Percentiles rank a stretch among this genome's conserved stretches.
Conservation (phyloP, 2,113 vertebrate species). For the Heterotis niloticus region DNA sequence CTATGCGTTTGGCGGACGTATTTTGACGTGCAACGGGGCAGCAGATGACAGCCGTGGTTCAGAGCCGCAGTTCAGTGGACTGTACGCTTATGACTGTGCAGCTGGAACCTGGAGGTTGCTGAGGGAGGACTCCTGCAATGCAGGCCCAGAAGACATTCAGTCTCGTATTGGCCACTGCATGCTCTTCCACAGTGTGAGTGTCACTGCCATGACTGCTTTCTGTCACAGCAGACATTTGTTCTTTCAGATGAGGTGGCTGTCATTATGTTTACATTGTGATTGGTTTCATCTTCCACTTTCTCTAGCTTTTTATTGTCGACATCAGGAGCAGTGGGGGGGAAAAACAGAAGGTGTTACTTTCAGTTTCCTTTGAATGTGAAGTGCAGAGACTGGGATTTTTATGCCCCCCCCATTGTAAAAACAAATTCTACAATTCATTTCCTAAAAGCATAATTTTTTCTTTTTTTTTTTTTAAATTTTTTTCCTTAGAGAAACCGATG, state of each 20-base stretch:
- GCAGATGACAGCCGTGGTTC: slow-evolving; percentile 91
- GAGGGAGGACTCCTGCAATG: slow-evolving; percentile 95
- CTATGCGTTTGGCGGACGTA: slow-evolving; percentile 94
- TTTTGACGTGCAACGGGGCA: slow-evolving; percentile 91
- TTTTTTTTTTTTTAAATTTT: neutral
- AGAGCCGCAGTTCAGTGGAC: slow-evolving; percentile 93
- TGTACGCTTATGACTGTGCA: slow-evolving; percentile 90
- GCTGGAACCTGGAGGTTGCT: slow-evolving; percentile 87
- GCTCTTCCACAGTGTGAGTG: slow-evolving; percentile 90
- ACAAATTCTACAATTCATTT: no score
- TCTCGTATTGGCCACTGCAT: slow-evolving; percentile 98
- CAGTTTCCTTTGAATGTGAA: no score
- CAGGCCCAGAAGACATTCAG: slow-evolving; percentile 94
- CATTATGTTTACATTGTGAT: neutral
- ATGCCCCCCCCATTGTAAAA: no score
- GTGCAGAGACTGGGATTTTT: no score
- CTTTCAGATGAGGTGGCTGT: neutral
- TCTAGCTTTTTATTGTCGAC: neutral
- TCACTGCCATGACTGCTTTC: neutral
- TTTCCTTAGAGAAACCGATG: slow-evolving; percentile 86
- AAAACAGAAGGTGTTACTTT: no score
- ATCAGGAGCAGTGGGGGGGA: no score
- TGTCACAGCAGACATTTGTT: neutral
- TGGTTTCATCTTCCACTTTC: slow-evolving; percentile 25
- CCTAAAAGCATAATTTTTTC: neutral